Conservation (phyloP, 2,113 vertebrate species). For the Spea bombifrons region DNA sequence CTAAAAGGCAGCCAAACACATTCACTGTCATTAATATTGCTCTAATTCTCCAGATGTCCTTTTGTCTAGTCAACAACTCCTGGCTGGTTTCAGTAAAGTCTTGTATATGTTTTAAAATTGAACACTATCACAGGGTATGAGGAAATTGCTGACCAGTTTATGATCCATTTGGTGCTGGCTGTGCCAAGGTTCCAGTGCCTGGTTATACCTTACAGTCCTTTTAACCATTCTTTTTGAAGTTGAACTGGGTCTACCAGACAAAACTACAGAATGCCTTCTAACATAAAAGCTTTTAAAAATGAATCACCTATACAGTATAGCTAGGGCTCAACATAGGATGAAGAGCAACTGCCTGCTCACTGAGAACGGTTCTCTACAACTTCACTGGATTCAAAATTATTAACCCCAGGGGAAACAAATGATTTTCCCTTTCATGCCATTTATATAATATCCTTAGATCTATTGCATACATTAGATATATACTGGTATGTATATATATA, state of each 20-base stretch:
- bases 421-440: not conserved
- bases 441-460: not conserved
- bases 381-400: not conserved
- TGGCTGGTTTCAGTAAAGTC: no score
- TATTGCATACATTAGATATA: not conserved
- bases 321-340: not conserved
- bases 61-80: no score
- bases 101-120: not conserved
- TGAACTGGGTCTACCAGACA: not conserved
- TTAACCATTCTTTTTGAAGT: slow-evolving; percentile 30
- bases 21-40: no score
- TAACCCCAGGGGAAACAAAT: not conserved
- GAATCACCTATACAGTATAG: not conserved
- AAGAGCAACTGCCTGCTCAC: not conserved
- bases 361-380: not conserved
- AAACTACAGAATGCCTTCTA: not conserved
- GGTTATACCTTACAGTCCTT: not conserved
- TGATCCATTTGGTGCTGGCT: not conserved
- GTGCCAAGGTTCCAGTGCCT: not conserved
- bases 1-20: no score
- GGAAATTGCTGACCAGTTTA: not conserved
- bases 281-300: slow-evolving; percentile 22
- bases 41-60: no score
- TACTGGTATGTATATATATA: no score
- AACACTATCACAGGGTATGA: not conserved